Conservation (phyloP, 2,888 invertebrate species). For the Meiosimyza decipiens region DNA sequence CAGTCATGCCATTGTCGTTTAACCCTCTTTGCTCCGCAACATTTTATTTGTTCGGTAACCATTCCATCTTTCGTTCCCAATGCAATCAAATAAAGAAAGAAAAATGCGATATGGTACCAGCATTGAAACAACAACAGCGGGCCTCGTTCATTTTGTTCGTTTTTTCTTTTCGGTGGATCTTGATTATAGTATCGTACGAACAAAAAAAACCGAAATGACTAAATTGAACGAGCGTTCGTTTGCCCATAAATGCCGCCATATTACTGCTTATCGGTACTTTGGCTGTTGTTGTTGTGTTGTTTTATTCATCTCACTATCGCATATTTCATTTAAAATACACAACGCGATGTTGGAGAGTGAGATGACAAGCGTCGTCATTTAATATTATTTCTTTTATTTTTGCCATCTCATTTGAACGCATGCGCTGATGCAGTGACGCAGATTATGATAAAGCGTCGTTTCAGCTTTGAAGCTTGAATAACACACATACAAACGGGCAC, state of each 20-base stretch:
- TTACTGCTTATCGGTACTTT: conserved; percentile 15
- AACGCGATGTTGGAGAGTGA: conserved; percentile 17
- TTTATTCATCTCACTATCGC: not conserved
- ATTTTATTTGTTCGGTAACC: no score
- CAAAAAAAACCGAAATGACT: not conserved
- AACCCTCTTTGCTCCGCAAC: no score
- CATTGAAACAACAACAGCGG: conserved; percentile 32
- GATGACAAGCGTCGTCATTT: conserved; percentile 14
- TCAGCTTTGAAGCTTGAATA: no score
- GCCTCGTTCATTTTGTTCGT: conserved; percentile 35
- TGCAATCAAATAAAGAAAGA: conserved; percentile 36
- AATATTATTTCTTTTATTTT: not conserved
- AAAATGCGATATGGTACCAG: not conserved
- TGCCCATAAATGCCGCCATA: conserved; percentile 31
- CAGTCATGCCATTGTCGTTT: no score
- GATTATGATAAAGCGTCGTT: not conserved
- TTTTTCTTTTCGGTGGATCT: conserved; percentile 11
- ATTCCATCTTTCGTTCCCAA: conserved; percentile 47
- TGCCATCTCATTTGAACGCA: conserved; percentile 44
- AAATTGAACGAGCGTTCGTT: not conserved
- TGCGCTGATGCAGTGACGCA: conserved; percentile 32
- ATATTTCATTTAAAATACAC: conserved; percentile 9
- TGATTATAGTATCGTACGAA: conserved; percentile 8
- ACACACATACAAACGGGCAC: no score
- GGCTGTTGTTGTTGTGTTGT: not conserved